A percentile compares a stretch with the other conserved stretches of the same genome.
Evolutionary conservation across 2,113 vertebrate species (phyloP).

Genomic region (Caranx melampygus): DNA sequence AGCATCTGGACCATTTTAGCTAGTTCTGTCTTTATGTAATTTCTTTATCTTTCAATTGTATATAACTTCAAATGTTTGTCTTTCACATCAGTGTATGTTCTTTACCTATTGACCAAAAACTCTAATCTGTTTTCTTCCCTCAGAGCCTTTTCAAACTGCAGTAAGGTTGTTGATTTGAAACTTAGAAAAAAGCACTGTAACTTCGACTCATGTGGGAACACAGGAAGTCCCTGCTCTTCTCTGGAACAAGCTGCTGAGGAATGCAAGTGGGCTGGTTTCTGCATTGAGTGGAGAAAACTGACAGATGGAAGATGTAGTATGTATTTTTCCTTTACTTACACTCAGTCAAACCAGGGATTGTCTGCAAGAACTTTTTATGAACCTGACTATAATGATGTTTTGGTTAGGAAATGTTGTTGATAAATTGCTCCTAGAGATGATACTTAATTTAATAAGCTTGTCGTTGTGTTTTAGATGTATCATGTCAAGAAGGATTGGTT

Average conservation of each 20-base stretch:
- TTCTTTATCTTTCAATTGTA: not conserved
- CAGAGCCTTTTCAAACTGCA: constrained; percentile 76
- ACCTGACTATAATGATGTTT: not conserved
- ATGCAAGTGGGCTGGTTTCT: constrained; percentile 66
- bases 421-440: not conserved
- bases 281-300: constrained; percentile 76
- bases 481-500: constrained; percentile 67
- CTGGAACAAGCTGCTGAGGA: constrained; percentile 71
- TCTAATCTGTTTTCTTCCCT: not conserved
- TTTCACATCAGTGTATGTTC: not conserved
- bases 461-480: constrained; percentile 57
- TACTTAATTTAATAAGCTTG: not conserved
- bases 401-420: not conserved
- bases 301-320: constrained; percentile 77
- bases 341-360: not conserved
- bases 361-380: not conserved
- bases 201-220: constrained; percentile 55
- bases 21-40: not conserved
- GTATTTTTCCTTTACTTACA: not conserved
- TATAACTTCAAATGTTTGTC: no score
- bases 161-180: constrained; percentile 41
- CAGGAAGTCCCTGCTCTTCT: constrained; percentile 53
- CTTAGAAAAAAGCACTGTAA: constrained; percentile 63
- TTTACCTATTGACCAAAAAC: not conserved
- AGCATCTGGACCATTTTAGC: not conserved